These are phyloP conservation scores for Luffia ferchaultella DNA, from an alignment of 2,888 invertebrate genomes.

Conservation along the genomic window DNA sequence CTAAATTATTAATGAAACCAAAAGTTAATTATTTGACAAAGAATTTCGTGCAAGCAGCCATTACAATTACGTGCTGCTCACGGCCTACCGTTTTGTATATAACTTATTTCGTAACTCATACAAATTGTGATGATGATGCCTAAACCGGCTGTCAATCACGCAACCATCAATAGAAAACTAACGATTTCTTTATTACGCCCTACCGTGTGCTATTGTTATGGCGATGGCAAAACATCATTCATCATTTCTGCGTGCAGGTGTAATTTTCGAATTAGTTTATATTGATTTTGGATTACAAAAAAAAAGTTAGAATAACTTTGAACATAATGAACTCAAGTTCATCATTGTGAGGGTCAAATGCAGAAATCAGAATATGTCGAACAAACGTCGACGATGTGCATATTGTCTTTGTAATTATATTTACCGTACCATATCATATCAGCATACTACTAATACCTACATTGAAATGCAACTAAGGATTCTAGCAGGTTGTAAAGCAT, in stretches of 20 bases:
- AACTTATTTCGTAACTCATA: slow-evolving; percentile 15
- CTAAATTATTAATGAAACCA: no score
- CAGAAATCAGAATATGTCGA: no score
- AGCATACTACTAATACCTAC: no score
- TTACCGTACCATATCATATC: no score
- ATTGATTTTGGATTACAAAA: no score
- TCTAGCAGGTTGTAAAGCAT: no score
- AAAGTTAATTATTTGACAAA: neutral
- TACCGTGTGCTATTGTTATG: neutral
- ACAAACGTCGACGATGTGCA: no score
- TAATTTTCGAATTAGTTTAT: neutral
- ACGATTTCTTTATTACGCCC: neutral
- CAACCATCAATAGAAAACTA: neutral
- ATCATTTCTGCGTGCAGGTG: neutral
- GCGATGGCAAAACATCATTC: neutral
- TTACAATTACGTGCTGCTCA: neutral
- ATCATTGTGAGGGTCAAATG: no score
- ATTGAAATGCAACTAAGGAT: no score
- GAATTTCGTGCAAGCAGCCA: neutral
- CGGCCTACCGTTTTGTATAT: neutral
- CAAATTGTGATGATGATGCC: slow-evolving; percentile 43
- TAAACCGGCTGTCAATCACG: slow-evolving; percentile 16
- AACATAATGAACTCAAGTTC: no score
- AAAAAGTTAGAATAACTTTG: no score
- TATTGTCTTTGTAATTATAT: no score